phyloP scores from a whole-genome alignment of 1,140 invertebrate genomes.

The Diachasmimorpha longicaudata region DNA sequence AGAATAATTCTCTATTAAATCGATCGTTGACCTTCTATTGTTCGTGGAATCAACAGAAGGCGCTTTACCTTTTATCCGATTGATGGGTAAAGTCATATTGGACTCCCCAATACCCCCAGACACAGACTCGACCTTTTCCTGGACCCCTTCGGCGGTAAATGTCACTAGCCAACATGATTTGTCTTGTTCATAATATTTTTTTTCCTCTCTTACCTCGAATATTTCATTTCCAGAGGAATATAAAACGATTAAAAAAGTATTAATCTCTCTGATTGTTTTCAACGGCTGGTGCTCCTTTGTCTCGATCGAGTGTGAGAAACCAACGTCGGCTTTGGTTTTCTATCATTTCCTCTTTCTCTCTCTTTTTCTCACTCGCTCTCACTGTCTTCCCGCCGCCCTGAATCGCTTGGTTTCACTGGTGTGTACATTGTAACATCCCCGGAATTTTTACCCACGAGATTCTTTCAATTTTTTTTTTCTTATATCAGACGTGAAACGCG shows the following conservation, averaged over 20 bases:
- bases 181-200: slow-evolving; percentile 13
- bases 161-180: slow-evolving; percentile 23
- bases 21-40: slow-evolving; percentile 26
- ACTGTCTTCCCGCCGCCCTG: neutral
- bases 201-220: neutral
- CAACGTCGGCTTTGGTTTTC: neutral
- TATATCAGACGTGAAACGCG: slow-evolving; percentile 14
- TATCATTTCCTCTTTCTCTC: neutral
- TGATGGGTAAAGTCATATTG: slow-evolving; percentile 16
- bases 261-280: slow-evolving; percentile 13
- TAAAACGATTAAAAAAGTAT: slow-evolving; percentile 10
- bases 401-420: neutral
- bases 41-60: neutral
- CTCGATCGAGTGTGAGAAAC: slow-evolving; percentile 18
- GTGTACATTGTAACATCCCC: slow-evolving; percentile 24
- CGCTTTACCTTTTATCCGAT: slow-evolving; percentile 9
- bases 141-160: neutral
- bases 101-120: neutral
- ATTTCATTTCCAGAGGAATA: neutral
- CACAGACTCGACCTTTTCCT: slow-evolving; percentile 18
- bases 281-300: slow-evolving; percentile 10
- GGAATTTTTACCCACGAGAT: slow-evolving; percentile 34
- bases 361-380: no score
- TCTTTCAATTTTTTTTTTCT: slow-evolving; percentile 20
- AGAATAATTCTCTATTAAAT: neutral